These are phyloP conservation scores for Mola mola DNA, from an alignment of 2,113 vertebrate species.

Conservation along the genomic window DNA sequence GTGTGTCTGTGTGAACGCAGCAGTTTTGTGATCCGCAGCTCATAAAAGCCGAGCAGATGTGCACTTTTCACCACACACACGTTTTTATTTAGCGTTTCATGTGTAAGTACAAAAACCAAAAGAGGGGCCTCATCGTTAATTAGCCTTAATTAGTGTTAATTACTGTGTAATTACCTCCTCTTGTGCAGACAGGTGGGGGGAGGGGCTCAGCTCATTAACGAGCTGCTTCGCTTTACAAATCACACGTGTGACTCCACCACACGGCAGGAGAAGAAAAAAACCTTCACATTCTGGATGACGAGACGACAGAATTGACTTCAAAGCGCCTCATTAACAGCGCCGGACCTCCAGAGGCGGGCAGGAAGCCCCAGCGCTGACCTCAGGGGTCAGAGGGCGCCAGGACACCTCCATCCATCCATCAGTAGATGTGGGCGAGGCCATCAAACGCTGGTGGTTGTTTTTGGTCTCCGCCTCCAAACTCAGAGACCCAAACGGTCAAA, in stretches of 20 bases:
- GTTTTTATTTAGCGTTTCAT: slow-evolving; percentile 80
- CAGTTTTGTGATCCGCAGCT: slow-evolving; percentile 83
- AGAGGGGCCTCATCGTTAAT: slow-evolving; percentile 87
- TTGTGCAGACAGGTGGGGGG: slow-evolving; percentile 87
- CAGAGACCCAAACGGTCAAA: too few species aligned
- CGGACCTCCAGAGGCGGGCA: slow-evolving; percentile 8
- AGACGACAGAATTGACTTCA: slow-evolving; percentile 24
- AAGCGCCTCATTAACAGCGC: slow-evolving; percentile 21
- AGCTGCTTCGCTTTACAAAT: slow-evolving; percentile 13
- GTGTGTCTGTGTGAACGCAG: background rate
- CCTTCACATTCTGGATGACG: background rate
- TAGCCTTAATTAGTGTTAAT: slow-evolving; percentile 88
- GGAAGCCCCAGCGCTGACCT: slow-evolving; percentile 79
- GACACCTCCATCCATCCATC: slow-evolving; percentile 88
- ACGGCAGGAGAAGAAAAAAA: background rate
- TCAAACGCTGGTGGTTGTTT: too few species aligned
- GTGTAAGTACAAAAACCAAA: slow-evolving; percentile 85
- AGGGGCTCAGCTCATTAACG: slow-evolving; percentile 31
- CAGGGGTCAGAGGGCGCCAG: slow-evolving; percentile 85
- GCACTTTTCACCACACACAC: slow-evolving; percentile 28
- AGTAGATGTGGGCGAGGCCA: slow-evolving; percentile 75
- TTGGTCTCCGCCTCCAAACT: too few species aligned
- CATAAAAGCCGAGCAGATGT: slow-evolving; percentile 87
- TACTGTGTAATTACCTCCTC: slow-evolving; percentile 92
- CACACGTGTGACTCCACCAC: slow-evolving; percentile 5